These are phyloP conservation scores for Sanderia malayensis DNA, from an alignment of 30 jellyfish, hydroid and myxozoan species.

Conservation along the genomic window DNA sequence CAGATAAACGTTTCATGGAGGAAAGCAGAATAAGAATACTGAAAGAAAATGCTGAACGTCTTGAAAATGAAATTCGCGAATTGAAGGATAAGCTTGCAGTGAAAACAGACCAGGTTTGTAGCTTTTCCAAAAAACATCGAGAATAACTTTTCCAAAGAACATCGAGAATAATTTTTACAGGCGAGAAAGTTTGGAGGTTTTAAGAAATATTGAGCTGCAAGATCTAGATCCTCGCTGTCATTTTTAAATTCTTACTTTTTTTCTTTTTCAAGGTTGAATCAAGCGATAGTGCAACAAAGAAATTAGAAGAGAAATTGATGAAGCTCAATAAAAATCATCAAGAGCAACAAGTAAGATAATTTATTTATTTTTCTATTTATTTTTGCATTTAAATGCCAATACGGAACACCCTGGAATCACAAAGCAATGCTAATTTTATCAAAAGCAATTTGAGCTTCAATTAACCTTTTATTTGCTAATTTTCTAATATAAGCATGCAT, in stretches of 20 bases:
- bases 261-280: slow-evolving; percentile 29
- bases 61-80: slow-evolving; percentile 32
- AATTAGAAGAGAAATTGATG: slow-evolving; percentile 22
- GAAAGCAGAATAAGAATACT: slow-evolving; percentile 47
- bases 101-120: slow-evolving; percentile 2
- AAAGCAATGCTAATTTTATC: too few species aligned
- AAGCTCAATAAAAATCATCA: slow-evolving; percentile 13
- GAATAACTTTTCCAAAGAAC: not conserved
- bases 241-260: too few species aligned
- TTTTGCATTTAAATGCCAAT: too few species aligned
- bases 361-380: not conserved
- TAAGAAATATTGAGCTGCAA: too few species aligned
- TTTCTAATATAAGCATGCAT: too few species aligned
- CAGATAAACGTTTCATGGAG: slow-evolving; percentile 39
- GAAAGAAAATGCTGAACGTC: slow-evolving; percentile 43
- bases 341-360: slow-evolving; percentile 31
- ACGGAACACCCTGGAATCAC: too few species aligned
- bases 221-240: too few species aligned
- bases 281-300: slow-evolving; percentile 12
- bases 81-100: slow-evolving; percentile 31
- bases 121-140: not conserved
- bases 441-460: too few species aligned
- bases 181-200: too few species aligned
- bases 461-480: too few species aligned
- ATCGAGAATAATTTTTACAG: not conserved